These are phyloP conservation scores for Aplochiton taeniatus DNA, from an alignment of 2,797 vertebrate species.

Conservation along the genomic window DNA sequence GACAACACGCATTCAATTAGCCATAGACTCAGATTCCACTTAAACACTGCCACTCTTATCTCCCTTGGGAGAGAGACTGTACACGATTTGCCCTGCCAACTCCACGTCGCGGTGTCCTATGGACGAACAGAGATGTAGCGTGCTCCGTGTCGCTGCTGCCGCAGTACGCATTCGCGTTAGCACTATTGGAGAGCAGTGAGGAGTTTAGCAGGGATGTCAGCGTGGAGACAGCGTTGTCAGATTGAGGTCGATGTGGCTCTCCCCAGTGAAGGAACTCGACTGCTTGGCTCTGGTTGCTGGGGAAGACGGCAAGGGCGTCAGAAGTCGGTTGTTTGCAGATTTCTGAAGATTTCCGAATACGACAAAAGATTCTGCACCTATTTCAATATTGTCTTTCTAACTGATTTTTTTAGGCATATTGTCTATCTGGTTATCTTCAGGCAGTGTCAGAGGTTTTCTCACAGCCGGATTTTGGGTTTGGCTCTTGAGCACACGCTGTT, in stretches of 20 bases:
- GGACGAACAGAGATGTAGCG: too few species aligned
- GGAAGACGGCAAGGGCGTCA: too few species aligned
- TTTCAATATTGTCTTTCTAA: too few species aligned
- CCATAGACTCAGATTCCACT: constrained; percentile 64
- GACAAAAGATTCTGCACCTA: too few species aligned
- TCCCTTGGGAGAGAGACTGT: constrained; percentile 54
- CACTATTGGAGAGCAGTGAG: constrained; percentile 53
- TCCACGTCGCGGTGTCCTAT: too few species aligned
- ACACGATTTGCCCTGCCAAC: constrained; percentile 61
- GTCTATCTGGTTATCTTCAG: too few species aligned
- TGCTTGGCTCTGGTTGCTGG: constrained; percentile 16
- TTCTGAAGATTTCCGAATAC: too few species aligned
- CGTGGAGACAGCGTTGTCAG: constrained; percentile 39
- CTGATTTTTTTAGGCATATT: too few species aligned
- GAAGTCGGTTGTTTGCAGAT: too few species aligned
- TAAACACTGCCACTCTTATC: constrained; percentile 49
- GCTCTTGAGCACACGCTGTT: too few species aligned
- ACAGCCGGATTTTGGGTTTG: too few species aligned
- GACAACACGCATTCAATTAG: constrained; percentile 64
- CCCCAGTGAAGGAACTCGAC: constrained; percentile 21
- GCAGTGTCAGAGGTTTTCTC: too few species aligned
- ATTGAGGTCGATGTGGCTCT: constrained; percentile 38
- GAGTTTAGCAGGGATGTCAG: constrained; percentile 41
- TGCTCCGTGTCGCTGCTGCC: constrained; percentile 30
- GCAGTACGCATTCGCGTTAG: constrained; percentile 44